Percentiles rank a stretch among this genome's conserved stretches.
Conservation (phyloP, 2,888 invertebrate species). For the Iphiclides podalirius region DNA sequence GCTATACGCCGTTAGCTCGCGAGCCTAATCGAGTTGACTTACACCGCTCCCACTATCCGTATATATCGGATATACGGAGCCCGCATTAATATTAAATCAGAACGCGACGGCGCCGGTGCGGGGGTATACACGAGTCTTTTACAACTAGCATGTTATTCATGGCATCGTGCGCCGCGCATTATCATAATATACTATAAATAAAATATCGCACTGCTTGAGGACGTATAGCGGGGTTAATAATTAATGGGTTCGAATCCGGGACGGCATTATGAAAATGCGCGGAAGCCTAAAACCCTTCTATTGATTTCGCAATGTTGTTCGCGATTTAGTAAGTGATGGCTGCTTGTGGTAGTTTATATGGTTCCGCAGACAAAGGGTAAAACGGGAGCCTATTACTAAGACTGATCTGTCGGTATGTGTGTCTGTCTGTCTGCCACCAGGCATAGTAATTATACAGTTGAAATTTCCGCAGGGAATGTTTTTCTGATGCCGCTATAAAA, state of each 20-base stretch:
- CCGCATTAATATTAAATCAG: conserved; percentile 49
- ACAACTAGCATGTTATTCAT: conserved; percentile 32
- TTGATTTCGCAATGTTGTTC: not conserved
- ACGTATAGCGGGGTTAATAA: conserved; percentile 24
- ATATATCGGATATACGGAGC: conserved; percentile 35
- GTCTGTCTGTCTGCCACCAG: too few species aligned
- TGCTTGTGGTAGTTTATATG: too few species aligned
- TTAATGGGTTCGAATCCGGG: conserved; percentile 23
- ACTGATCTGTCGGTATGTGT: too few species aligned
- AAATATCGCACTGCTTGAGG: conserved; percentile 29
- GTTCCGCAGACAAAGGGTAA: too few species aligned
- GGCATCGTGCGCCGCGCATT: conserved; percentile 27
- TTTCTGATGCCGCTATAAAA: too few species aligned
- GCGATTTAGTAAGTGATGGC: too few species aligned
- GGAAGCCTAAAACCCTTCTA: not conserved
- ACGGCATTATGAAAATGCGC: conserved; percentile 6
- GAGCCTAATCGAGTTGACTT: conserved; percentile 19
- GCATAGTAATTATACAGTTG: too few species aligned
- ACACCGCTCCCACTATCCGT: conserved; percentile 18
- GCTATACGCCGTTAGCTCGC: not conserved
- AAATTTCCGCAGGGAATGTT: too few species aligned
- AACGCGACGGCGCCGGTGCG: conserved; percentile 33
- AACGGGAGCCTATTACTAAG: too few species aligned
- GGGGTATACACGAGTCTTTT: conserved; percentile 33
- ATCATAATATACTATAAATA: conserved; percentile 34